Conservation (phyloP, 2,113 vertebrate species). For the Mormyrus lacerda region DNA sequence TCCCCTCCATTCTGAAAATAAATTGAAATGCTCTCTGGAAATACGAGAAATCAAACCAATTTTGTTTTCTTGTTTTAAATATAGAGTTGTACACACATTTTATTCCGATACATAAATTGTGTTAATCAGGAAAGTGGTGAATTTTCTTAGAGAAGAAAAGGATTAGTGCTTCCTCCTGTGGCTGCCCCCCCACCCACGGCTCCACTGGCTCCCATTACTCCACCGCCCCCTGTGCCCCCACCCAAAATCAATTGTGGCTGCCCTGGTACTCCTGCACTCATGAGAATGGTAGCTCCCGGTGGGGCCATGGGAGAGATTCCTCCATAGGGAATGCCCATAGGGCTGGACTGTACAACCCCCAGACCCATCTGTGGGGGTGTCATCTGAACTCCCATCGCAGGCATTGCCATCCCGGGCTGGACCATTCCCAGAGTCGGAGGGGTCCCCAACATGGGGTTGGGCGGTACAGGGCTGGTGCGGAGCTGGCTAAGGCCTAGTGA, state of each 20-base stretch:
- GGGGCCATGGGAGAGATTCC: constrained; percentile 63
- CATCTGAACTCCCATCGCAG: constrained; percentile 47
- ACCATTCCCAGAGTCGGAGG: constrained; percentile 45
- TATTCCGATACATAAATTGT: constrained; percentile 47
- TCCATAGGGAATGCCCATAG: constrained; percentile 68
- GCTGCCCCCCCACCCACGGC: constrained; percentile 55
- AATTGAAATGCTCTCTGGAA: constrained; percentile 47
- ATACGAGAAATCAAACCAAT: constrained; percentile 37
- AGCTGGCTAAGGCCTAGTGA: constrained; percentile 78
- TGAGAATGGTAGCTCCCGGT: constrained; percentile 48
- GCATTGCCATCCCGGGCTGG: constrained; percentile 55
- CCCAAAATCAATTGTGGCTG: constrained; percentile 77
- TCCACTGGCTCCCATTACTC: constrained; percentile 56
- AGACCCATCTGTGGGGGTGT: constrained; percentile 55
- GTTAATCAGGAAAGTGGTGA: constrained; percentile 32
- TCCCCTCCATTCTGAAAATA: constrained; percentile 37
- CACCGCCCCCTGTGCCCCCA: constrained; percentile 50
- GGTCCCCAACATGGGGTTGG: constrained; percentile 60
- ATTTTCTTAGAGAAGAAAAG: constrained; percentile 68
- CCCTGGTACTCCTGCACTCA: constrained; percentile 44
- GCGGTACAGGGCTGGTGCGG: constrained; percentile 76
- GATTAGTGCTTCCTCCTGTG: constrained; percentile 65
- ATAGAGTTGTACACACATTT: constrained; percentile 59
- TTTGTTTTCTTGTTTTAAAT: constrained; percentile 56
- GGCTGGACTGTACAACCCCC: constrained; percentile 62